phyloP scores from a whole-genome alignment of 2,113 vertebrate species.

The Narcine bancroftii region DNA sequence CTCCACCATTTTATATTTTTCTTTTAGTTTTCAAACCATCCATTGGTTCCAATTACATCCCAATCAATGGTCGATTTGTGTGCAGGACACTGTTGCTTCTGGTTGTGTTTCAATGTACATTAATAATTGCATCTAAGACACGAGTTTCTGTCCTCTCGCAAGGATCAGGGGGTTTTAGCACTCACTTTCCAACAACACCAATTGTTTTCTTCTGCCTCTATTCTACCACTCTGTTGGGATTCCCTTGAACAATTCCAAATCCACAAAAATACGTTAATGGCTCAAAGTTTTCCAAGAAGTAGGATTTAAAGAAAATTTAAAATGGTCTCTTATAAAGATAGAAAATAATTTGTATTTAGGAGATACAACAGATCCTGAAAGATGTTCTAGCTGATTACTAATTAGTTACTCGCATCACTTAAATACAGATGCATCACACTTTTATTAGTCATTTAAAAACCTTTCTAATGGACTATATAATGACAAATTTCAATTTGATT shows the following conservation, averaged over 20 bases:
- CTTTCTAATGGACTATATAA: constrained; percentile 36
- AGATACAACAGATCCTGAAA: not conserved
- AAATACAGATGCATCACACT: constrained; percentile 34
- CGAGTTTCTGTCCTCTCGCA: not conserved
- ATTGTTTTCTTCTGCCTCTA: not conserved
- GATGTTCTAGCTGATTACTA: constrained; percentile 14
- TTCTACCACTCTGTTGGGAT: not conserved
- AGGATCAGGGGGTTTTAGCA: not conserved
- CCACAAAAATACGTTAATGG: not conserved
- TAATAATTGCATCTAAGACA: no score
- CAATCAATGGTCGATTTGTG: not conserved
- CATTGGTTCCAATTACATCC: not conserved
- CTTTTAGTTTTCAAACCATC: no score
- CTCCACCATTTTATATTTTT: no score
- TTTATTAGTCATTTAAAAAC: constrained; percentile 23
- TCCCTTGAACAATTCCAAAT: not conserved
- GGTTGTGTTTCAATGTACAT: not conserved
- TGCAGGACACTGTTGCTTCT: not conserved
- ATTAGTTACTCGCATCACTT: constrained; percentile 32
- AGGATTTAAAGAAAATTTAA: not conserved
- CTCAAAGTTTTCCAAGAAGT: no score
- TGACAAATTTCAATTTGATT: constrained; percentile 38
- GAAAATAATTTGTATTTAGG: not conserved
- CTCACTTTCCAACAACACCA: not conserved
- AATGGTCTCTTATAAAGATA: not conserved